Evolutionary conservation across 2,888 invertebrate genomes (phyloP), one percentile per base, ranked within the genome.

Genomic region (Drosophila cognata): DNA sequence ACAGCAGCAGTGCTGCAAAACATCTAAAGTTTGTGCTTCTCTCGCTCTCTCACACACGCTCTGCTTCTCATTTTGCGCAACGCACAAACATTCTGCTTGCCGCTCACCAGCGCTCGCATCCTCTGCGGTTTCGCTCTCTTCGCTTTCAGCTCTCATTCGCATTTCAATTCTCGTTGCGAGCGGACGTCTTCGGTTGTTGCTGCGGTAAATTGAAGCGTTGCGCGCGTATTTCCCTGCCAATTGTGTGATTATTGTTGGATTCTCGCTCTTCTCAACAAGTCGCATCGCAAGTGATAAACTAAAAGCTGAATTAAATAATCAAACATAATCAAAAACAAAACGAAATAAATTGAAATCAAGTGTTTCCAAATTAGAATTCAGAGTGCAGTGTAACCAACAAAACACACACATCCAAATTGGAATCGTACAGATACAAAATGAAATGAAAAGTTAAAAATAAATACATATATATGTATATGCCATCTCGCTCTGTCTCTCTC

Each of bases 371-470:
- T 53, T 66, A 46, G 29, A 65, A 68, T 55, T 35, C 52, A 68
- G 77, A 81, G 74, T 82, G 77, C 71, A 82, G 71, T 79, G 79
- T 63, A 66, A 64, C 56, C 56, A 38, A 38, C n/a, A 56, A 51
- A 35, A 58, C 28, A 62, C 43, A 56, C 58, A 52, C 21, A 48
- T 76, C 67, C 59, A 77, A 69, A 81, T 72, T 56, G 63, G 59
- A 71, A 69, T 74, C 67, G 69, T 73, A 79, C 85, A 89, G 78
- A 78, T 78, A 76, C 78, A 84, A 86, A 86, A 88, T 82, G 90
- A 87, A 90, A 87, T 87, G 89, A 86, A 86, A 87, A 90, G 91
- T 88, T 88, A 88, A 74, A 88, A 88, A 88, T 88, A 88, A 87
- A 90, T 89, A 90, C 35, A 74, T 52, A 41, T 35, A n/a, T 55